A percentile compares a stretch with the other conserved stretches of the same genome.
Evolutionary conservation across 2,113 vertebrate genomes (phyloP).

Genomic region (Nettapus auritus): DNA sequence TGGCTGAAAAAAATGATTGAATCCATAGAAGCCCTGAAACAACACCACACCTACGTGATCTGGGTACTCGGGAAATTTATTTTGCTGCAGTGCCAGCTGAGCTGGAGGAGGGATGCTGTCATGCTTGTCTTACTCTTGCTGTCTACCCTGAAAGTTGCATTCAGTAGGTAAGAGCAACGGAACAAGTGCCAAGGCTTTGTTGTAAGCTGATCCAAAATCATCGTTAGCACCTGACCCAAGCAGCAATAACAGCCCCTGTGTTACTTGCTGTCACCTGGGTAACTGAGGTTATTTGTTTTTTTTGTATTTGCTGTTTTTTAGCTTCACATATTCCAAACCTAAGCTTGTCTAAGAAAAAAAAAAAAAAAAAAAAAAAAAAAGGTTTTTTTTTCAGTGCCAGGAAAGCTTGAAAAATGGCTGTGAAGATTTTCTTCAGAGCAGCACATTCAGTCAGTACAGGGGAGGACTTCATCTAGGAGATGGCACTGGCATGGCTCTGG

Average conservation of each 20-base stretch:
- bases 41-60: not conserved
- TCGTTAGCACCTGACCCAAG: not conserved
- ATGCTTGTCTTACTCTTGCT: not conserved
- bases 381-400: not conserved
- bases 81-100: not conserved
- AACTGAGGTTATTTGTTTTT: not conserved
- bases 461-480: not conserved
- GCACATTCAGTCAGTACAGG: not conserved
- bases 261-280: not conserved
- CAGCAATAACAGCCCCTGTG: not conserved
- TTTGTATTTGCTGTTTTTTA: not conserved
- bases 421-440: not conserved
- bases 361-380: too few species aligned
- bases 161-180: not conserved
- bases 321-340: not conserved
- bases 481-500: rapidly evolving
- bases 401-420: not conserved
- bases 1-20: not conserved
- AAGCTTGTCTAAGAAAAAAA: not conserved
- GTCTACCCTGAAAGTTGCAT: not conserved
- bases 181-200: not conserved
- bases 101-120: not conserved
- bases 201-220: not conserved
- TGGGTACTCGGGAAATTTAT: not conserved
- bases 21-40: not conserved